Evolutionary conservation across 2,797 vertebrate genomes (phyloP), one percentile per base, ranked within the genome.

Genomic region (Pipistrellus pygmaeus): DNA sequence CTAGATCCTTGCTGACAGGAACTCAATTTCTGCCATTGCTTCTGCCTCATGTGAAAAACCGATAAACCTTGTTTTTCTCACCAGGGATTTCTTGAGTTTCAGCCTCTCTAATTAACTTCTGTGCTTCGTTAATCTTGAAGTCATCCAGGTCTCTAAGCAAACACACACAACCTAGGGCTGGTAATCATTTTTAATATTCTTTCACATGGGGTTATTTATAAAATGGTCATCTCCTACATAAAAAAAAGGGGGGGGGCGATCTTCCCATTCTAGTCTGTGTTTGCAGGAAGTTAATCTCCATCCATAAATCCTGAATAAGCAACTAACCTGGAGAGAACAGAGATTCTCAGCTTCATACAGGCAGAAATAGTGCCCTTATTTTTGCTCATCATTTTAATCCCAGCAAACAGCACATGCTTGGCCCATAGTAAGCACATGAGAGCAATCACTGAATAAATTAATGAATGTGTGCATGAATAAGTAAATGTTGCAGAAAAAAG

Each of bases 21-120:
- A 86, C 18, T 90, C 78, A 48, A 32, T 71, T 85, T 92, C 85
- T 95, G 84, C 12, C 38, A 76, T 35, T 76, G 53, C 80, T 92
- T 76, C 86, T 80, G 76, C 85, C 30, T 90, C 90, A 14, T 60
- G 41, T 11, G 94, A 88, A 93, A 96, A 69, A 23, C 96, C 64
- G 92, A 97, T 97, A 94, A 97, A 72, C 46, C 66, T 96, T 95
- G 91, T 92, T 95, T 88, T 94, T 93, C 62, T 72, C 95, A 71
- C 66, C 18, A 94, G 89, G 60, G 89, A 88, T 93, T 94, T 96
- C 91, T 96, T 88, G 46, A 69, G n/a, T 96, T 96, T 94, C 93
- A 92, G 77, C 71, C 80, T 95, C 91, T 97, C 91, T 83, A 96
- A 95, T 97, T 97, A 97, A 97, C 96, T 97, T 96, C 95, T 85